A percentile compares a stretch with the other conserved stretches of the same genome.
These are phyloP conservation scores for Stenchaetothrips biformis DNA, from an alignment of 2,888 invertebrate species.

Conservation along the genomic window DNA sequence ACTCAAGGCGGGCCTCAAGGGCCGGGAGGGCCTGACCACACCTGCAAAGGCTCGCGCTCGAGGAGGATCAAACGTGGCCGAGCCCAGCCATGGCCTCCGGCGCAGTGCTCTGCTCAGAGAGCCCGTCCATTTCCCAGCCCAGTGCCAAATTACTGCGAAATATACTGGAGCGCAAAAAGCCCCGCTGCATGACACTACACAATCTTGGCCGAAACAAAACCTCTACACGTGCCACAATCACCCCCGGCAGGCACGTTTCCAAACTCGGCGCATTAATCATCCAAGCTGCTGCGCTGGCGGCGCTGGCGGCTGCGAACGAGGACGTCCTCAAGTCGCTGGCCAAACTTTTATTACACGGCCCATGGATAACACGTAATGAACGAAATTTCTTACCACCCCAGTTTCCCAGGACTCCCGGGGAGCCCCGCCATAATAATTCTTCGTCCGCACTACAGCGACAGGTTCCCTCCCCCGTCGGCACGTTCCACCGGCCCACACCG, in stretches of 20 bases:
- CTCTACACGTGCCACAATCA: neutral
- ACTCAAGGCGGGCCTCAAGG: neutral
- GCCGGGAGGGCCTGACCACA: neutral
- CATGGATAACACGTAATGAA: slow-evolving; percentile 19
- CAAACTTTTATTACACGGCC: slow-evolving; percentile 17
- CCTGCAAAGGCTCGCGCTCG: neutral
- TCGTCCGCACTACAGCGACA: neutral
- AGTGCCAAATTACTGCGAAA: too few relatives aligned
- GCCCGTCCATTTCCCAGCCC: too few relatives aligned
- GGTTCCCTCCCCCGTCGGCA: neutral
- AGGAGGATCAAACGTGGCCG: neutral
- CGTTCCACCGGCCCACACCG: neutral
- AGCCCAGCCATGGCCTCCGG: neutral
- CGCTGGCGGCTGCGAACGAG: neutral
- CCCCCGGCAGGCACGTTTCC: neutral
- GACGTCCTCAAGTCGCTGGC: slow-evolving; percentile 10
- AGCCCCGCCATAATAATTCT: slow-evolving; percentile 10
- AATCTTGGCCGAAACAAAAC: neutral
- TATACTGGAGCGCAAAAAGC: neutral
- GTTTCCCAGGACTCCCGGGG: neutral
- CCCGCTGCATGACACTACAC: neutral
- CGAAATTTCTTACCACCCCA: slow-evolving; percentile 9
- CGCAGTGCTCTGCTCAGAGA: too few relatives aligned
- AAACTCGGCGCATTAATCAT: slow-evolving; percentile 13
- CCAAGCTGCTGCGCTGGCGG: too few relatives aligned